These are phyloP conservation scores for Epinotia brunnichana DNA, from an alignment of 2,888 invertebrate genomes.

Conservation along the genomic window DNA sequence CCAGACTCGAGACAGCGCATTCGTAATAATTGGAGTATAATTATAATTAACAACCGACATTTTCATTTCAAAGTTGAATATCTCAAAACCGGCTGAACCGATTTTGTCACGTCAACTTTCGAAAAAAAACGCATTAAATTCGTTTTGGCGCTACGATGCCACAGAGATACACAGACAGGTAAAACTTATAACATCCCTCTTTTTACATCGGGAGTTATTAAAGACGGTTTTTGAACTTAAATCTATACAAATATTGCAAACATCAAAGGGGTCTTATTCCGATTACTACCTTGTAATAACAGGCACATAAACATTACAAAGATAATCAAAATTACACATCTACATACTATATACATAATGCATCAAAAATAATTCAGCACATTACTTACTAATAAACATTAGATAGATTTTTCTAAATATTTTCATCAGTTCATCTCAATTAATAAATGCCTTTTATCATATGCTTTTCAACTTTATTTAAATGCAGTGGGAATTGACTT, in stretches of 20 bases:
- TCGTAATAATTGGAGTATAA: too few relatives aligned
- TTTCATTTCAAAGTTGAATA: too few relatives aligned
- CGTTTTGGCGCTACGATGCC: too few relatives aligned
- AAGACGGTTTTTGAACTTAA: neutral
- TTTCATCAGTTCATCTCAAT: neutral
- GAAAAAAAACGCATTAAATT: too few relatives aligned
- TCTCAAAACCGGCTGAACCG: too few relatives aligned
- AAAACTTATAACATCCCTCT: too few relatives aligned
- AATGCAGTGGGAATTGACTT: neutral
- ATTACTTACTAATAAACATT: neutral
- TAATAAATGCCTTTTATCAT: neutral
- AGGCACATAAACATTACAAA: slow-evolving; percentile 10
- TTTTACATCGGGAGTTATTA: too few relatives aligned
- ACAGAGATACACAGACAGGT: too few relatives aligned
- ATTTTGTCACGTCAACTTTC: too few relatives aligned
- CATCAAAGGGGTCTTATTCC: neutral
- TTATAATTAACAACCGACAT: too few relatives aligned
- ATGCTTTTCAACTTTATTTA: neutral
- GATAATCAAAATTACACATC: slow-evolving; percentile 5
- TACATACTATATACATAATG: slow-evolving; percentile 11
- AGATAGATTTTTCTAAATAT: neutral
- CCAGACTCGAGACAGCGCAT: neutral
- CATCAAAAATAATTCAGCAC: too few relatives aligned
- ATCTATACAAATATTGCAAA: slow-evolving; percentile 13
- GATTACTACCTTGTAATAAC: slow-evolving; percentile 39